Evolutionary conservation across 1,140 invertebrate species (phyloP), one percentile per base, ranked within the genome.

Genomic region (Aethina tumida): DNA sequence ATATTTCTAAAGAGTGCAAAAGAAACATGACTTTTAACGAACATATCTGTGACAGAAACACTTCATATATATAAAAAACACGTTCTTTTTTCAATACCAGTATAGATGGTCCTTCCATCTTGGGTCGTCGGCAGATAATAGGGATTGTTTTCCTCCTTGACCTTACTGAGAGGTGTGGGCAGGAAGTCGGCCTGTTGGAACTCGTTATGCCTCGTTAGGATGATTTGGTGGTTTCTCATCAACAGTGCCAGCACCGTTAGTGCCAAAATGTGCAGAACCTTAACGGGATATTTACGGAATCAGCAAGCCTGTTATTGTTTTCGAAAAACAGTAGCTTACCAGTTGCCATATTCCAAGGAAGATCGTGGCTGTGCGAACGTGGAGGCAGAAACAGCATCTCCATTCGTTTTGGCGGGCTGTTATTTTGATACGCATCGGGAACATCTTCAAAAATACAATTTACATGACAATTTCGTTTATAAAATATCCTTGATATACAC

Each of bases 291-390:
- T 22, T 7, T 22, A 22, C 13, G 14, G 27, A 14, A 25, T n/a
- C 9, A 12, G 4, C 5, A 8, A 18, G 7, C 13, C 12, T 9
- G 25, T 21, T 15, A 3, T 17, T 25, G 28, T 18, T 8, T 19
- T 25, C 7, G 17, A 12, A 34, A 47, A 30, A 39, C 18, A 9
- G 10, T 32, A 41, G 21, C 74, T 74, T 67, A 87, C 84, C 73
- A 86, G 68, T 63, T 86, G 80, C 75, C 81, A 83, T 52, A 84
- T 65, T 52, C 84, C 85, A 39, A 87, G 72, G 39, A 84, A 66
- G 32, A 87, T 75, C 7, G 84, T 86, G 14, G 80, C 84, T 20
- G 83, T 87, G 41, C 82, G 71, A 9, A 90, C 85, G 68, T 88
- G 85, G 33, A 84, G 73, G 55, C 84, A 87, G 50, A 84, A 78